These are phyloP conservation scores for Neria commutata DNA, from an alignment of 2,888 invertebrate genomes.

Conservation along the genomic window DNA sequence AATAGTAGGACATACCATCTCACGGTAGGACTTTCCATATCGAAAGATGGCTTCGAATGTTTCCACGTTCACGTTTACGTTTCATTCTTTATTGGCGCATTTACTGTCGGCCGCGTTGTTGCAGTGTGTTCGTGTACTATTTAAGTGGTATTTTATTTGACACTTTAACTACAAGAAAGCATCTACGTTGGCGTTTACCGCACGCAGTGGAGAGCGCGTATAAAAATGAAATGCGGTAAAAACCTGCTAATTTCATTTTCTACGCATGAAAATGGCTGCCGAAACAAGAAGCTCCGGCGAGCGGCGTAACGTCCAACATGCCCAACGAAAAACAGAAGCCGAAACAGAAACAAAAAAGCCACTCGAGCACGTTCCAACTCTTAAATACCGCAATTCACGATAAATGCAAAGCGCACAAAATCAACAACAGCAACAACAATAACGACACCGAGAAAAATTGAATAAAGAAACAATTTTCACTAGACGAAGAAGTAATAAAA, in stretches of 20 bases:
- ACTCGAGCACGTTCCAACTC: slow-evolving; percentile 15
- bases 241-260: background rate
- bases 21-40: too few species aligned
- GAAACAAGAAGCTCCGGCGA: background rate
- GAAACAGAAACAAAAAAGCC: slow-evolving; percentile 2
- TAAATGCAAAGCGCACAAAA: background rate
- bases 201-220: too few species aligned
- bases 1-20: too few species aligned
- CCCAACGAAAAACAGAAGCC: background rate
- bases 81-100: too few species aligned
- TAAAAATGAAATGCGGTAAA: background rate
- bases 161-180: background rate
- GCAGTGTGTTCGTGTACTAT: too few species aligned
- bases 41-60: too few species aligned
- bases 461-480: background rate
- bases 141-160: too few species aligned
- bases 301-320: background rate
- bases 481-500: too few species aligned
- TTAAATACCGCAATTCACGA: slow-evolving; percentile 6
- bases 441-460: background rate
- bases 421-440: background rate
- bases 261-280: background rate
- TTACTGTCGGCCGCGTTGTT: too few species aligned
- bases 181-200: too few species aligned
- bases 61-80: too few species aligned